A percentile compares a stretch with the other conserved stretches of the same genome.
These are phyloP conservation scores for Ictalurus punctatus DNA, from an alignment of 2,113 vertebrate species.

Conservation along the genomic window DNA sequence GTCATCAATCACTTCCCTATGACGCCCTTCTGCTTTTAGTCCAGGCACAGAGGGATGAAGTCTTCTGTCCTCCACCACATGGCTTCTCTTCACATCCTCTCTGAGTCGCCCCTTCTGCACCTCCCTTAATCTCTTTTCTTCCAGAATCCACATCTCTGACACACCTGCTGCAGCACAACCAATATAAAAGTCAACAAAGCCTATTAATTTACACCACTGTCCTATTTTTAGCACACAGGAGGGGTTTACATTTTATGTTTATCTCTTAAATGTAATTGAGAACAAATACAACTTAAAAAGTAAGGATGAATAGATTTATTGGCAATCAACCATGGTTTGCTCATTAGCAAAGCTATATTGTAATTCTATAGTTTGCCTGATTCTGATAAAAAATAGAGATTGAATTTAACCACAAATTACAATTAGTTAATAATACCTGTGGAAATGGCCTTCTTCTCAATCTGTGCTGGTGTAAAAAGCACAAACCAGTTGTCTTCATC, in stretches of 20 bases:
- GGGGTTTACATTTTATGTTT: not conserved
- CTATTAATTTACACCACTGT: not conserved
- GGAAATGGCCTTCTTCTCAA: slow-evolving; percentile 1
- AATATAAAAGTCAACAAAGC: not conserved
- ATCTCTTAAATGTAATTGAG: not conserved
- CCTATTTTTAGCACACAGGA: not conserved
- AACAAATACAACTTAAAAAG: not conserved
- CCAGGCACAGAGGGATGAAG: not conserved
- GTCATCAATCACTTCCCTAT: slow-evolving; percentile 59
- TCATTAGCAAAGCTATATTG: not conserved
- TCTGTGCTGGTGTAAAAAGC: slow-evolving; percentile 8
- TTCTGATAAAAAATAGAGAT: not conserved
- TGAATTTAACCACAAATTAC: not conserved
- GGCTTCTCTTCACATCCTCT: slow-evolving; percentile 10
- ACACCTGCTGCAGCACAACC: slow-evolving; percentile 21
- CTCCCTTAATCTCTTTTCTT: slow-evolving; percentile 47
- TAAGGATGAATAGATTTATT: not conserved
- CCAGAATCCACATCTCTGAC: slow-evolving; percentile 61
- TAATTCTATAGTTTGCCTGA: not conserved
- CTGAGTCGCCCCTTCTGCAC: slow-evolving; percentile 9
- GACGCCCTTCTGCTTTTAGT: slow-evolving; percentile 48
- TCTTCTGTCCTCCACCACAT: slow-evolving; percentile 15
- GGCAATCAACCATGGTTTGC: not conserved
- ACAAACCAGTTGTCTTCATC: slow-evolving; percentile 44
- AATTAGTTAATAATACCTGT: slow-evolving; percentile 6